Evolutionary conservation across 2,113 vertebrate genomes (phyloP).

Genomic region (Myiopsitta monachus): DNA sequence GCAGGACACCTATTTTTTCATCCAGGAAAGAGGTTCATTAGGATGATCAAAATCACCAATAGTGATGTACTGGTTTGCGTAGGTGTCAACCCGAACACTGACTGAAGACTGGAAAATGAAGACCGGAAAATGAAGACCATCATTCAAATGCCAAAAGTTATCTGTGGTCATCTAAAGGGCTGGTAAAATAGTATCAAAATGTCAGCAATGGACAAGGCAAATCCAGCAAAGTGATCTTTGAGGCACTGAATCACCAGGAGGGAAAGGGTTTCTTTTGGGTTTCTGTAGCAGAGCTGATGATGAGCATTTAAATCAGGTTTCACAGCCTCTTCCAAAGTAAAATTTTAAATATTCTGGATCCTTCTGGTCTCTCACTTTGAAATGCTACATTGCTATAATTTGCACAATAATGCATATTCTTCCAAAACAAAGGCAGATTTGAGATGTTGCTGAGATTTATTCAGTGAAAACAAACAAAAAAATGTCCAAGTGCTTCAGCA

Average conservation of each 20-base stretch:
- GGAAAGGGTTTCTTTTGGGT: background rate
- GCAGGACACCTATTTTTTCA: background rate
- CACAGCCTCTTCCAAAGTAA: background rate
- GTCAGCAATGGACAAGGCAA: background rate
- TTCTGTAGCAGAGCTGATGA: background rate
- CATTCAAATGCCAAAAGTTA: background rate
- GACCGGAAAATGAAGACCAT: too few species aligned
- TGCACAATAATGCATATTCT: accelerated
- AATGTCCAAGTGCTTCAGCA: background rate
- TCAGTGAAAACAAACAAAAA: background rate
- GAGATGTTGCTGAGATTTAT: background rate
- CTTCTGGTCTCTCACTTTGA: background rate
- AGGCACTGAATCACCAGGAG: background rate
- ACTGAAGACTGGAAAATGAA: background rate
- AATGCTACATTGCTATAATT: background rate
- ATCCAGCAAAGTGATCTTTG: background rate
- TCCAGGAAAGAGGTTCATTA: accelerated
- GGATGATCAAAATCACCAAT: background rate
- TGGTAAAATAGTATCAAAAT: background rate
- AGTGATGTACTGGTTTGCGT: accelerated
- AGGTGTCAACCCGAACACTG: background rate
- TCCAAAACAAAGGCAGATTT: background rate
- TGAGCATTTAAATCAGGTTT: background rate
- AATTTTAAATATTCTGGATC: background rate
- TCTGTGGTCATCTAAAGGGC: background rate